Conservation (phyloP, 2,113 vertebrate genomes). For the Colinus virginianus region DNA sequence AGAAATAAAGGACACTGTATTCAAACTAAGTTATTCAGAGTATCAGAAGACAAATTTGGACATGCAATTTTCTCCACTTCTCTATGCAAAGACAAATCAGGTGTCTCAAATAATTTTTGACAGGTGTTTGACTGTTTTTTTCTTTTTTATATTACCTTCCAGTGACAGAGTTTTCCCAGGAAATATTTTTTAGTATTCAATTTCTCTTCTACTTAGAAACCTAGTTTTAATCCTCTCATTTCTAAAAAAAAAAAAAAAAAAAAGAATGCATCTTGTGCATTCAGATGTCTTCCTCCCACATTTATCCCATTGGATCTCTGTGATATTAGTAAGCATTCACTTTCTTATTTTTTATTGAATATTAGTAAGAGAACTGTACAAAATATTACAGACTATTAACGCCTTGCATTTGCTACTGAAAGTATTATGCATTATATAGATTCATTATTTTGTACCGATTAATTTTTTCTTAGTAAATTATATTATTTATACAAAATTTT, state of each 20-base stretch:
- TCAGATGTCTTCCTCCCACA: neutral
- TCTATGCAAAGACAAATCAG: neutral
- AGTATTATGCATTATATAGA: neutral
- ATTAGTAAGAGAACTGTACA: neutral
- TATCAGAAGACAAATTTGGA: neutral
- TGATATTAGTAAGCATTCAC: neutral
- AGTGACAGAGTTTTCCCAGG: neutral
- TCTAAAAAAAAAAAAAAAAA: neutral
- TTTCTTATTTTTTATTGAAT: neutral
- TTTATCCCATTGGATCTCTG: neutral
- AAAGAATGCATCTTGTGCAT: neutral
- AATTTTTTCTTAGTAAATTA: neutral
- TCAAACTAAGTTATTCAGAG: neutral
- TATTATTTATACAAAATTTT: neutral
- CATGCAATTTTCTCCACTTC: neutral
- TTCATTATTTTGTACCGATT: neutral
- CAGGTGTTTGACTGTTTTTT: neutral
- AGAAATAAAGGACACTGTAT: neutral
- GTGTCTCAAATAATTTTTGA: neutral
- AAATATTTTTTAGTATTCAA: neutral
- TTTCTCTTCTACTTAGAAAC: neutral
- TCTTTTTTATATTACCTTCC: neutral
- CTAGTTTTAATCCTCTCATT: neutral
- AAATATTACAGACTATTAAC: neutral
- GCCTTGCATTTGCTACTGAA: neutral